A percentile compares a stretch with the other conserved stretches of the same genome.
Conservation (phyloP, 2,113 vertebrate genomes). For the Crotalus tigris region DNA sequence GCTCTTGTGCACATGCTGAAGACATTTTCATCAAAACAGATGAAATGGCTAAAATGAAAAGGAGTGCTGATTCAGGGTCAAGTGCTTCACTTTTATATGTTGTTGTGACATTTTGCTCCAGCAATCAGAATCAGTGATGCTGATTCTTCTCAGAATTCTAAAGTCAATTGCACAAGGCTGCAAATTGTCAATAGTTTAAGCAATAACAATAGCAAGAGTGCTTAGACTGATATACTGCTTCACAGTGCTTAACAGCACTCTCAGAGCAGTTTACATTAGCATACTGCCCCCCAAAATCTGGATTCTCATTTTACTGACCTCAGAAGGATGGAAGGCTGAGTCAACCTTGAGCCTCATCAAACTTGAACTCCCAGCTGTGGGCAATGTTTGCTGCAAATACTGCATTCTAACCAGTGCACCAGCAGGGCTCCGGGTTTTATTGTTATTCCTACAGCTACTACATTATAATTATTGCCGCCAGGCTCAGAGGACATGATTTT, state of each 20-base stretch:
- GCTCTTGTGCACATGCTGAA: neutral
- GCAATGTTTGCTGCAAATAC: neutral
- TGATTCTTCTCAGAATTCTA: neutral
- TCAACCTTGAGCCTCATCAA: neutral
- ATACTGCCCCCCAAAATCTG: neutral
- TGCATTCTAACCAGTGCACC: neutral
- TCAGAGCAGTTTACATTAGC: neutral
- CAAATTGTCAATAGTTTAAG: neutral
- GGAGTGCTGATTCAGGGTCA: neutral
- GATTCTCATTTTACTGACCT: neutral
- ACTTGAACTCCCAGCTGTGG: neutral
- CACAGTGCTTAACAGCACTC: neutral
- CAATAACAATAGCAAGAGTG: neutral
- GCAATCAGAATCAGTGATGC: neutral
- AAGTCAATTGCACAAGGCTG: neutral
- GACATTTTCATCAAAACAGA: neutral
- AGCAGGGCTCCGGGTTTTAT: neutral
- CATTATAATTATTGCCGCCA: neutral
- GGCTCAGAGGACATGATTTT: neutral
- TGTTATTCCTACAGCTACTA: neutral
- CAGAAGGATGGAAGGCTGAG: neutral
- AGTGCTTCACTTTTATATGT: neutral
- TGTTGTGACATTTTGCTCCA: neutral
- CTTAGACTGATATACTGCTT: neutral
- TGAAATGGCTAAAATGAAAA: neutral